Base-by-base conservation (phyloP, 2,113 vertebrate genomes). In the Genyomyrus donnyi region DNA sequence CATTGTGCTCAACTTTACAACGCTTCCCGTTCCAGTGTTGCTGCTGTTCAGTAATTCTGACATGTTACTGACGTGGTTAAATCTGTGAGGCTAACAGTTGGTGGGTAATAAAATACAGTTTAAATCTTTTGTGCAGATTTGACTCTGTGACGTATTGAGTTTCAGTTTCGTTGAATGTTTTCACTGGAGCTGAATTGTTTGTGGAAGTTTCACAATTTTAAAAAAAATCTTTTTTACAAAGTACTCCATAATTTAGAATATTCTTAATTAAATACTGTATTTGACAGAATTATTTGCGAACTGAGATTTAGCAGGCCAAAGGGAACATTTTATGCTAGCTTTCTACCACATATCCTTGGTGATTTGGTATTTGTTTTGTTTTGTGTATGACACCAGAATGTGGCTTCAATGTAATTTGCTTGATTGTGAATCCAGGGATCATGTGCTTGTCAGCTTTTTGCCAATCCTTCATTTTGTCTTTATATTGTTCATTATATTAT, bases 21-120 rank as follows among this genome's bases (percentile, higher is more conserved):
- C 13, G 53, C 80, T 27, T 87, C 90, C 85, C 35, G 52, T 89
- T 91, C 31, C 93, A 93, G 91, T 90, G 91, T 95, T 93, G 92
- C 92, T 91, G 93, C 92, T 93, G 90, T 87, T 87, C 89, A 91
- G 91, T 93, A 91, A 94, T 94, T 92, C 94, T 93, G 93, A 95
- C 92, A 94, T 93, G 92, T 94, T 94, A 93, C 91, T 93, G 93
- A 96, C 92, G 91, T 94, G 94, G 94, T 95, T 96, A 94, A 90
- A 93, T 92, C 93, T 94, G 94, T 96, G 93, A 93, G 93, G 92
- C 93, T 94, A 93, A 95, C 94, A 95, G 94, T 92, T 91, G 94
- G 94, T 96, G 96, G 93, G 94, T 95, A 96, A 96, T 96, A 96
- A 96, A 96, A 95, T 93, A 89, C 90, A 92, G 91, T 94, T 90